Base-by-base conservation (phyloP, 2,888 invertebrate species). In the Lepidocyrtoides sp. region DNA sequence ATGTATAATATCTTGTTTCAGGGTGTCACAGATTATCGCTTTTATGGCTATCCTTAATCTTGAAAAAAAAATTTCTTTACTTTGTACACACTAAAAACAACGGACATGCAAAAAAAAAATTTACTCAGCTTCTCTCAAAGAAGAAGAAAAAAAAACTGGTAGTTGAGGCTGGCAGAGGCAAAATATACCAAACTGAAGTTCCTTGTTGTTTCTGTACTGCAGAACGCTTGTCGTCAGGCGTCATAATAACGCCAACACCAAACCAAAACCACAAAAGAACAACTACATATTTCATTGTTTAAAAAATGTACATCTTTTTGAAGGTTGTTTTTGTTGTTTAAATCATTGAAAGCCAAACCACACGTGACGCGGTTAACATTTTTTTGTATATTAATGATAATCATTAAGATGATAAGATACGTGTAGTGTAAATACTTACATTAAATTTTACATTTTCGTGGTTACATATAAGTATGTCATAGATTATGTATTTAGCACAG, bases 11-110 rank as follows among this genome's bases (percentile, higher is more conserved):
- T 72, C 20, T 23, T 63, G 69, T 72, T 77, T 44, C n/a, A n/a
- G 48, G 77, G 77, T 77, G 77, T 77, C 77, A 29, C 77, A 29
- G 77, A 51, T 77, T 51, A 77, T 77, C 51, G 1, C 41, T 44
- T 77, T 77, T 77, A 51, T 72, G 36, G 69, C 69, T 72, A 72
- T 69, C 69, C 41, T 17, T 12, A 66, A 32, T 32, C 32, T 66
- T n/a, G 8, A 60, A 60, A 17, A 72, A 72, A 72, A 12, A 69
- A 17, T n/a, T n/a, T n/a, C n/a, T n/a, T n/a, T n/a, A n/a, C n/a
- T n/a, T n/a, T n/a, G n/a, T n/a, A n/a, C n/a, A n/a, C n/a, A 4
- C 5, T 32, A 36, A 36, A 17, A 17, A 66, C 32, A n/a, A 32
- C n/a, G 32, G 32, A 32, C 32, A 32, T 32, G 32, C 66, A 8